Evolutionary conservation across 92 coral and sea anemone genomes (phyloP).

Genomic region (Pocillopora meandrina): DNA sequence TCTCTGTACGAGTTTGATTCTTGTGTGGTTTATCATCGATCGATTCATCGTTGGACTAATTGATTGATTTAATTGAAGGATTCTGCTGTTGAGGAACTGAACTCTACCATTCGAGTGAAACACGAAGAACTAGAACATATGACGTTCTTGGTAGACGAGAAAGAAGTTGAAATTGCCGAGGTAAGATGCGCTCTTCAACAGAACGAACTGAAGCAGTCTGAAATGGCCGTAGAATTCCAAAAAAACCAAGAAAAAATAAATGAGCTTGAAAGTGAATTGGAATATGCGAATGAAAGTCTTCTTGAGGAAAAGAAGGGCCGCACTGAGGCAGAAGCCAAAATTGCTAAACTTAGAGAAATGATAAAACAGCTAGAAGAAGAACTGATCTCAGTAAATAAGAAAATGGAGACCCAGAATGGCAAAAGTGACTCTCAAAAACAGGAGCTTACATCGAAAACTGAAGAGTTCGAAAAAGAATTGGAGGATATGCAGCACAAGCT

Average conservation of each 20-base stretch:
- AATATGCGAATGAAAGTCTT: neutral
- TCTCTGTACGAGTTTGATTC: no score
- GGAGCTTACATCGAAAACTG: constrained; percentile 1
- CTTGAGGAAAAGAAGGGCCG: neutral
- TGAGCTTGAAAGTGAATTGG: constrained; percentile 41
- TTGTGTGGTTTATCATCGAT: no score
- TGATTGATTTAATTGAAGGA: constrained; percentile 30
- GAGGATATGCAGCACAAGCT: constrained; percentile 14
- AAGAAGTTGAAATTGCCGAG: constrained; percentile 79
- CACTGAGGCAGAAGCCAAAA: constrained; percentile 11
- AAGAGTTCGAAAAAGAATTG: constrained; percentile 12
- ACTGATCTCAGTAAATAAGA: constrained; percentile 39
- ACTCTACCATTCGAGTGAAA: constrained; percentile 63
- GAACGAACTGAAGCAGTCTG: constrained; percentile 13
- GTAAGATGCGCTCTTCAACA: constrained; percentile 44
- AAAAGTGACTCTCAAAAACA: neutral
- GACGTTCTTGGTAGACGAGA: constrained; percentile 84
- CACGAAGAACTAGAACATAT: constrained; percentile 86
- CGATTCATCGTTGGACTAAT: neutral
- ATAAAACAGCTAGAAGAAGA: constrained; percentile 57
- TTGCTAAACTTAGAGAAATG: constrained; percentile 35
- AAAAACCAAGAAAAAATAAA: constrained; percentile 24
- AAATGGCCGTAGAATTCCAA: constrained; percentile 15
- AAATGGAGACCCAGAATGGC: neutral
- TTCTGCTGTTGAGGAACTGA: constrained; percentile 62